phyloP scores from a whole-genome alignment of 2,888 invertebrate species.

The Caenorhabditis sulstoni region DNA sequence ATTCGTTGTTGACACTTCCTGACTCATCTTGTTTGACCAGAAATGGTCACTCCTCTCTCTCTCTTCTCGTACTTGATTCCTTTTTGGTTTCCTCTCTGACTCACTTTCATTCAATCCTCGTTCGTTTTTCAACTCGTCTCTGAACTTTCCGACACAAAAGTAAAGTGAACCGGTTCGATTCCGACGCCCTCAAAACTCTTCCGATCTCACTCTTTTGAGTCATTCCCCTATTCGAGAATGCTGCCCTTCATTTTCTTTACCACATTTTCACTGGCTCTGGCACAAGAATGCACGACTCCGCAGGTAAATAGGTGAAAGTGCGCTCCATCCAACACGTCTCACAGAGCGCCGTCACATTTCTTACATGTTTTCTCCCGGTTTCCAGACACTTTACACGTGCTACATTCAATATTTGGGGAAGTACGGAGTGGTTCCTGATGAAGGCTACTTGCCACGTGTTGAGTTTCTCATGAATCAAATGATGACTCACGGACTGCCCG shows the following conservation, averaged over 20 bases:
- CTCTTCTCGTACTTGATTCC: slow-evolving; percentile 43
- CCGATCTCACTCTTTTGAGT: slow-evolving; percentile 6
- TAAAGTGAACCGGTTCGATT: slow-evolving; percentile 33
- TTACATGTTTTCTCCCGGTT: no score
- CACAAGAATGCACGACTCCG: slow-evolving; percentile 37
- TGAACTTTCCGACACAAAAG: slow-evolving; percentile 31
- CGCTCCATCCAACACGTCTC: background rate
- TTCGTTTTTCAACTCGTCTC: background rate
- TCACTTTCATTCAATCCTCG: slow-evolving; percentile 37
- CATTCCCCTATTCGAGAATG: slow-evolving; percentile 24
- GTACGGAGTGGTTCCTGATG: slow-evolving; percentile 46
- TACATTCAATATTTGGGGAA: slow-evolving; percentile 55
- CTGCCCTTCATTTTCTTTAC: background rate
- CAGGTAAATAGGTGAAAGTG: slow-evolving; percentile 17
- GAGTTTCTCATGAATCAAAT: slow-evolving; percentile 40
- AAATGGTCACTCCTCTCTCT: slow-evolving; percentile 50
- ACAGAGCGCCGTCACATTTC: background rate
- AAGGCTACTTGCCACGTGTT: slow-evolving; percentile 34
- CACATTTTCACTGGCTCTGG: background rate
- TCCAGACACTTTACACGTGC: slow-evolving; percentile 49
- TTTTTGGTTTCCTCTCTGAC: slow-evolving; percentile 42
- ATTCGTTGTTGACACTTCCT: slow-evolving; percentile 36
- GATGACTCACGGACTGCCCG: slow-evolving; percentile 38
- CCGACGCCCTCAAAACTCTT: slow-evolving; percentile 7
- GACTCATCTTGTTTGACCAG: slow-evolving; percentile 55